Percentiles rank a stretch among this genome's conserved stretches.
These are phyloP conservation scores for Procavia capensis DNA, from an alignment of 2,113 vertebrate genomes.

Conservation along the genomic window DNA sequence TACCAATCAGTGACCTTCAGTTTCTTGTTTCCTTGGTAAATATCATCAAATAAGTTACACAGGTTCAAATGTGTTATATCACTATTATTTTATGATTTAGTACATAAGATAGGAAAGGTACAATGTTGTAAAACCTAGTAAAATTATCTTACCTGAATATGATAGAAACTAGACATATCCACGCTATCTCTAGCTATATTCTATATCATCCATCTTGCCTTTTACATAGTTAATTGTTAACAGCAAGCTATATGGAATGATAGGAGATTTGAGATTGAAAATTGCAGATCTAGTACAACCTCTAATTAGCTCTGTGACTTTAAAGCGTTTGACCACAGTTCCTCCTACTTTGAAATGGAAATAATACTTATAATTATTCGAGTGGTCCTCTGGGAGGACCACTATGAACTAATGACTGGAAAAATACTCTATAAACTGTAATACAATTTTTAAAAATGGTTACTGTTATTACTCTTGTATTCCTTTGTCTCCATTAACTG, in stretches of 20 bases:
- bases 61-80: not conserved
- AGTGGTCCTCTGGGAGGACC: conserved; percentile 32
- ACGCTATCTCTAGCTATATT: not conserved
- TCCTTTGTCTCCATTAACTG: not conserved
- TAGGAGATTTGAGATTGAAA: conserved; percentile 6
- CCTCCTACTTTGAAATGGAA: conserved; percentile 45
- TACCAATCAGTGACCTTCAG: not conserved
- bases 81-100: not conserved
- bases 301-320: not conserved
- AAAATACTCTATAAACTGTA: conserved; percentile 58
- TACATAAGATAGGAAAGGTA: not conserved
- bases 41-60: not conserved
- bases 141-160: not conserved
- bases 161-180: not conserved
- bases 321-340: conserved; percentile 25
- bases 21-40: not conserved
- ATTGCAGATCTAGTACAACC: not conserved
- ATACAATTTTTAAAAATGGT: conserved; percentile 32
- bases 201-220: not conserved
- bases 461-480: not conserved
- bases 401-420: conserved; percentile 13
- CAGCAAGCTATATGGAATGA: not conserved
- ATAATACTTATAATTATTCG: conserved; percentile 32
- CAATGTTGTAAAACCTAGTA: not conserved
- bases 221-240: conserved; percentile 25